Conservation (phyloP, 2,888 invertebrate species). For the Phytoseiulus persimilis region DNA sequence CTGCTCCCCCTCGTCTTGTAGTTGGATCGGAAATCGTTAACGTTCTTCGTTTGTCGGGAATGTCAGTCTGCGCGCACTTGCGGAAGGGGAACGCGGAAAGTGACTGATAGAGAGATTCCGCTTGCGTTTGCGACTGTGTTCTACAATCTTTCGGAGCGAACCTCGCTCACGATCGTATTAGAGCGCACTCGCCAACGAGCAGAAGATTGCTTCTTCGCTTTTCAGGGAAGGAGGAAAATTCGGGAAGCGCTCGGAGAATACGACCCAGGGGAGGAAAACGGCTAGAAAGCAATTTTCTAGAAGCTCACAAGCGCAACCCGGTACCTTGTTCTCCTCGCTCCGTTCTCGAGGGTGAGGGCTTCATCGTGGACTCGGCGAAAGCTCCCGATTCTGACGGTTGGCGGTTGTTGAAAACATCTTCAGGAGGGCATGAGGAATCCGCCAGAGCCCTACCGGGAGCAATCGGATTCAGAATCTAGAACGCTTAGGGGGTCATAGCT, state of each 20-base stretch:
- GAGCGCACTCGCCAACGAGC: not conserved
- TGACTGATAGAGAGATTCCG: not conserved
- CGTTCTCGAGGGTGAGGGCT: too few relatives aligned
- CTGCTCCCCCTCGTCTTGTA: not conserved
- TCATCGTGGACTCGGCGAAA: too few relatives aligned
- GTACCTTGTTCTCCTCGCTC: too few relatives aligned
- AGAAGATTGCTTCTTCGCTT: not conserved
- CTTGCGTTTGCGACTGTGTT: not conserved
- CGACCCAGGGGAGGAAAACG: not conserved
- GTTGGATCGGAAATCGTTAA: slow-evolving; percentile 5
- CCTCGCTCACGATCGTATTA: not conserved
- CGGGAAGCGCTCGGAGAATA: not conserved
- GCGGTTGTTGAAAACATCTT: too few relatives aligned
- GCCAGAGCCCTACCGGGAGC: too few relatives aligned
- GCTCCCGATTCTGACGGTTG: too few relatives aligned
- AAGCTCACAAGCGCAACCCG: too few relatives aligned
- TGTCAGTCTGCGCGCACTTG: not conserved
- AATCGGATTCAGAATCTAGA: too few relatives aligned
- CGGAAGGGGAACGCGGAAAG: not conserved
- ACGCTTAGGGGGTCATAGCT: too few relatives aligned
- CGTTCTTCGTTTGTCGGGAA: not conserved
- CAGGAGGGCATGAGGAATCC: too few relatives aligned
- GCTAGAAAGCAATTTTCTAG: not conserved
- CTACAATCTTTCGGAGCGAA: not conserved
- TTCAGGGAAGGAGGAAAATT: not conserved